These are phyloP conservation scores for Cyprinodon variegatus DNA, from an alignment of 2,113 vertebrate genomes.

Conservation along the genomic window DNA sequence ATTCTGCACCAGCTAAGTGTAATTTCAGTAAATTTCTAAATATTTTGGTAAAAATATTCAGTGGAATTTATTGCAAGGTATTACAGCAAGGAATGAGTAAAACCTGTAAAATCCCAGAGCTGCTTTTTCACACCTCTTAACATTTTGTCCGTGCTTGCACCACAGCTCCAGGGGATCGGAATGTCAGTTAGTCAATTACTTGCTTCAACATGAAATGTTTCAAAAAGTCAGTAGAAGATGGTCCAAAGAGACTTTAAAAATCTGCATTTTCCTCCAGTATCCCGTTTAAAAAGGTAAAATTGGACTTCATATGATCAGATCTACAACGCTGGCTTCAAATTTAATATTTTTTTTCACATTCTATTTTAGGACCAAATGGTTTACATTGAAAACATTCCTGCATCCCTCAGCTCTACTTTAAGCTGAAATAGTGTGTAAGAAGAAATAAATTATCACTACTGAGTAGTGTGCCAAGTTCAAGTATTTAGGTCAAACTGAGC, in stretches of 20 bases:
- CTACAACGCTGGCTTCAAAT: not conserved
- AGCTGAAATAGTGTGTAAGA: not conserved
- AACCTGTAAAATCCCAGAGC: not conserved
- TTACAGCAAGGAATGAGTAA: not conserved
- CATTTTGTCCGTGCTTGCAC: constrained; percentile 3
- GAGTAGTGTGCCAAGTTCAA: not conserved
- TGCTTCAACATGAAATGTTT: not conserved
- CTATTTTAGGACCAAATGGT: not conserved
- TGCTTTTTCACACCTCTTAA: not conserved
- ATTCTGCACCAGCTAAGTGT: not conserved
- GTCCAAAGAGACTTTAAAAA: not conserved
- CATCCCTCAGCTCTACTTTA: not conserved
- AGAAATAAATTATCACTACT: not conserved
- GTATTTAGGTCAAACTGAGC: constrained; percentile 6
- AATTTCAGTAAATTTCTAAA: not conserved
- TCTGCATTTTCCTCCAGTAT: not conserved
- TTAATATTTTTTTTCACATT: not conserved
- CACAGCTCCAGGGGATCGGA: not conserved
- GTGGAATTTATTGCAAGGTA: not conserved
- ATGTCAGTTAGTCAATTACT: not conserved
- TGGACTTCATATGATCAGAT: not conserved
- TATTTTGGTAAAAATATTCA: too few species aligned
- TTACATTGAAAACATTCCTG: not conserved
- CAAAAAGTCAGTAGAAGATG: not conserved
- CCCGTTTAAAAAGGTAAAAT: not conserved